These are phyloP conservation scores for Alectura lathami DNA, from an alignment of 2,113 vertebrate species.

Conservation along the genomic window DNA sequence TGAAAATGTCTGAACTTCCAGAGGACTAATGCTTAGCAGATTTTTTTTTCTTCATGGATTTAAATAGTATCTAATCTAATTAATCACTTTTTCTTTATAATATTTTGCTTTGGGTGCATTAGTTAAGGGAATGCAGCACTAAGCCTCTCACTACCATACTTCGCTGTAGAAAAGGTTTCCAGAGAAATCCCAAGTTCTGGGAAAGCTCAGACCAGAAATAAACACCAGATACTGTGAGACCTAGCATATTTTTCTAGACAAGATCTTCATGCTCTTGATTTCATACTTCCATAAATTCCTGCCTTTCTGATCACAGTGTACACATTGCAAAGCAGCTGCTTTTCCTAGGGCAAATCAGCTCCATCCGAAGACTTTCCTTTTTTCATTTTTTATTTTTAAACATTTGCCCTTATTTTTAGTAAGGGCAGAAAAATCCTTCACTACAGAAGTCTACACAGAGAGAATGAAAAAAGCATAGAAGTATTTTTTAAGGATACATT, in stretches of 20 bases:
- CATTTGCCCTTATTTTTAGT: background rate
- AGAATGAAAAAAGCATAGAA: background rate
- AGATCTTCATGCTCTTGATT: background rate
- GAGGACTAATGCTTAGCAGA: background rate
- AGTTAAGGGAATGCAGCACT: background rate
- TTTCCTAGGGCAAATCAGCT: background rate
- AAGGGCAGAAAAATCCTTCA: background rate
- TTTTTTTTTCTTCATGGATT: background rate
- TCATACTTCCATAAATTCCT: background rate
- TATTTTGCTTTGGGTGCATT: background rate
- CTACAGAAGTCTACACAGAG: background rate
- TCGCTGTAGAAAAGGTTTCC: background rate
- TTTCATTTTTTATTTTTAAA: background rate
- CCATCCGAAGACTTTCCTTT: background rate
- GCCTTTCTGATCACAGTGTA: background rate
- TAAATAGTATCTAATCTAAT: background rate
- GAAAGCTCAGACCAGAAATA: background rate
- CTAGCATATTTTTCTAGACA: background rate
- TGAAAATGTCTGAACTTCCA: background rate
- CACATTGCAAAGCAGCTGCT: background rate
- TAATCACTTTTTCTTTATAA: background rate
- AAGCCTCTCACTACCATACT: background rate
- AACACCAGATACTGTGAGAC: background rate
- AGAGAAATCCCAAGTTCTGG: background rate
- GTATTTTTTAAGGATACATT: background rate